These are phyloP conservation scores for Cheirogaleus medius DNA, from an alignment of 2,113 vertebrate species.

Conservation along the genomic window DNA sequence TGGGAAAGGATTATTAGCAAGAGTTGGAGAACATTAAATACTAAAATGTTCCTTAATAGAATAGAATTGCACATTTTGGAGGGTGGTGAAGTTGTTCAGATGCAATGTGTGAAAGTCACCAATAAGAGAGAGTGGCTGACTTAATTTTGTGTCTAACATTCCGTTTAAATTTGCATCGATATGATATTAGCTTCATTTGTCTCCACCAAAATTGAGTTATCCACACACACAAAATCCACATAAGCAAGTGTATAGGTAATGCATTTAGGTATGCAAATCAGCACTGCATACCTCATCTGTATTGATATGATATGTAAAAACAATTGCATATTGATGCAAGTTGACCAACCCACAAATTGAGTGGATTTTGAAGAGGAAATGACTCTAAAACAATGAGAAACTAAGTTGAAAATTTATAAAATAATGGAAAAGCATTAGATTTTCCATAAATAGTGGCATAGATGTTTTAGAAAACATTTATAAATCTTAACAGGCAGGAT, in stretches of 20 bases:
- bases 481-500: not conserved
- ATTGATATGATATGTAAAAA: not conserved
- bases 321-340: not conserved
- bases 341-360: not conserved
- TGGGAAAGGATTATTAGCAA: not conserved
- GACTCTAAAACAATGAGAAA: not conserved
- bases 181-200: not conserved
- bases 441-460: not conserved
- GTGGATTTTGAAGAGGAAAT: not conserved
- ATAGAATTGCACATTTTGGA: not conserved
- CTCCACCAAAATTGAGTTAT: not conserved
- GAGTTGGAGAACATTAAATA: not conserved
- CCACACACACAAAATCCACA: not conserved
- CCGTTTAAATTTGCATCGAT: not conserved
- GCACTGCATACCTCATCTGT: not conserved
- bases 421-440: not conserved
- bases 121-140: not conserved
- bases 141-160: not conserved
- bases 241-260: not conserved
- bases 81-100: not conserved
- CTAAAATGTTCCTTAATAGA: not conserved
- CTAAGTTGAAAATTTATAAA: not conserved
- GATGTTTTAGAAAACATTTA: not conserved
- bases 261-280: not conserved
- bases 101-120: not conserved